Evolutionary conservation across 2,113 vertebrate species (phyloP), one percentile per base, ranked within the genome.

Genomic region (Spea bombifrons): DNA sequence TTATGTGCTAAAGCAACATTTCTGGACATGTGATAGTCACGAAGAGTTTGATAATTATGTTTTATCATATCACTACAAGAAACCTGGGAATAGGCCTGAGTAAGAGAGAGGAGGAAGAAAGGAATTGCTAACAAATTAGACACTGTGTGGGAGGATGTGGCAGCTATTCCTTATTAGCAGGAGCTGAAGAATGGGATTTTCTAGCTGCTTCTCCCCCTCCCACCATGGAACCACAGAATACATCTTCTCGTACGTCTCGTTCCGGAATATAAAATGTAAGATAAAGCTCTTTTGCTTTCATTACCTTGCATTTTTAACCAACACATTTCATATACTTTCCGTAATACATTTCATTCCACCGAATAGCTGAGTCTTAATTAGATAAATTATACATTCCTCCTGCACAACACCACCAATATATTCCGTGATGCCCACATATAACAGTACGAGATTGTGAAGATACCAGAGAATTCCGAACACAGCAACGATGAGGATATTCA

Each of bases 161-260:
- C 77, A 79, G 77, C 77, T 79, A 68, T 80, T 74, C 46, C 71
- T 68, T 74, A 80, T 80, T 80, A 80, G 65, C 71, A 74, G 16
- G 6, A 63, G 65, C 50, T 61, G 71, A 73, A 48, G 78, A 68
- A 57, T 30, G 47, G 65, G 59, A 68, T 73, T 30, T 68, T 80
- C 52, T 44, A 74, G 67, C 75, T 70, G 67, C 66, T 50, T 30
- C 16, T 48, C 55, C 47, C 64, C 57, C 44, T 12, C 48, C 15
- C 52, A 59, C 73, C 8, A 61, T 52, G 8, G 17, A 43, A 16
- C 47, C 50, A 74, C 13, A 61, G 45, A 16, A 68, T 43, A 7
- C 5, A 72, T 57, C 59, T 71, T 78, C 44, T 52, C 3, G 66
- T 46, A 72, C 53, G 68, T 79, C 77, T 74, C 65, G 47, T 74